Evolutionary conservation across 1,140 invertebrate species (phyloP), one percentile per base, ranked within the genome.

Genomic region (Bombus terrestris): DNA sequence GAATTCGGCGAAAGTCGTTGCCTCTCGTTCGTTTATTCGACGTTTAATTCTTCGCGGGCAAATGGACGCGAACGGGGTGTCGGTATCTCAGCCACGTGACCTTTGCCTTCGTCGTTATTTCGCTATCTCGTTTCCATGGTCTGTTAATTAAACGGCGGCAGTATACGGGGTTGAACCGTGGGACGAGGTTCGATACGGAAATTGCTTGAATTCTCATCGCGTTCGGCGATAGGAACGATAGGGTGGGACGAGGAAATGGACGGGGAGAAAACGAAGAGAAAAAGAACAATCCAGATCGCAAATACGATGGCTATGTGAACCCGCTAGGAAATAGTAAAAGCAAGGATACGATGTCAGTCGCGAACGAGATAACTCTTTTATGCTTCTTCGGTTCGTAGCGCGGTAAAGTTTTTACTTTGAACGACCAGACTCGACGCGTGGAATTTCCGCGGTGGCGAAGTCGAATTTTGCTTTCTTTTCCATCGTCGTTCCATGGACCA

Each of bases 311-410:
- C 43, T 90, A 81, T 78, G 81, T 37, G 81, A 89, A 81, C 74
- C 80, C 81, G 73, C 72, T 88, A 85, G 85, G 81, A 92, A 92
- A 92, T 92, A 90, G 87, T 91, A 88, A 89, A 91, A 72, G 81
- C 79, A 59, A 13, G 73, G 75, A 91, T 87, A 91, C 81, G 85
- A 59, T 76, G 84, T 47, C 82, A 88, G 83, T 91, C 88, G 85
- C 81, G 83, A 92, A 81, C 76, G 81, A 91, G 86, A 92, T 90
- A 88, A 92, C 88, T 88, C 86, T 92, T 92, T 92, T 92, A 91
- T 91, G 86, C 69, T 84, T 87, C 82, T 86, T 91, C 85, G 68
- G 86, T 71, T 85, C 86, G 80, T 80, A 74, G 53, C 81, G 71
- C 73, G 79, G 87, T 91, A 88, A 91, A 77, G 69, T 88, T 92